Evolutionary conservation across 1,140 invertebrate genomes (phyloP), one percentile per base, ranked within the genome.

Genomic region (Carposina sasakii): DNA sequence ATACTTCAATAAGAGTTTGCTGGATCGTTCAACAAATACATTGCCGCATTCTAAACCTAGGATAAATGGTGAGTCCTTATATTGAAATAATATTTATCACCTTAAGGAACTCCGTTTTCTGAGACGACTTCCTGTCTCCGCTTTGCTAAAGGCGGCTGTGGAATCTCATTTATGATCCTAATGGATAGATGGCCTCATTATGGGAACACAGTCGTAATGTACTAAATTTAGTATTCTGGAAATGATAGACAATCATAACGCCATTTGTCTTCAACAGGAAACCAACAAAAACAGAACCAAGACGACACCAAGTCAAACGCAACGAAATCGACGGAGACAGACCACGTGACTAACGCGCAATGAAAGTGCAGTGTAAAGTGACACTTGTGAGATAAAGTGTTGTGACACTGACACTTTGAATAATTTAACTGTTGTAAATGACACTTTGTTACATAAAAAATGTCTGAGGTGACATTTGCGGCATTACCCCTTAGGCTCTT

Each of bases 21-120:
- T 71, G 20, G 70, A 73, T 20, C 52, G 72, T n/a, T 47, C 51
- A 19, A 59, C 50, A 12, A 76, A 63, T 41, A 76, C 72, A 0
- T 34, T 77, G 34, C 69, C 69, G 15, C 69, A 72, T 64, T 54
- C 67, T 42, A 69, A 69, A 42, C 31, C 46, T 57, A 69, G 69
- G 45, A 54, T 63, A 44, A 65, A 63, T 59, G 57, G 69, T 72
- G 30, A 61, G 65, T 54, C 15, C 22, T 17, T 12, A 19, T n/a
- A n/a, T n/a, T 5, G 2, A 8, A 45, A 30, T 49, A 9, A 16
- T 42, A 23, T 37, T 8, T 30, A 30, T 2, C 12, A 26, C 24
- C 12, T 26, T 26, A 6, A 12, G 24, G 5, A 26, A 26, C 24
- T 26, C 24, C 12, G 5, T 26, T 12, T 26, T n/a, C n/a, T n/a